These are phyloP conservation scores for Phrynosoma blainvillii DNA, from an alignment of 2,113 vertebrate genomes.

Conservation along the genomic window DNA sequence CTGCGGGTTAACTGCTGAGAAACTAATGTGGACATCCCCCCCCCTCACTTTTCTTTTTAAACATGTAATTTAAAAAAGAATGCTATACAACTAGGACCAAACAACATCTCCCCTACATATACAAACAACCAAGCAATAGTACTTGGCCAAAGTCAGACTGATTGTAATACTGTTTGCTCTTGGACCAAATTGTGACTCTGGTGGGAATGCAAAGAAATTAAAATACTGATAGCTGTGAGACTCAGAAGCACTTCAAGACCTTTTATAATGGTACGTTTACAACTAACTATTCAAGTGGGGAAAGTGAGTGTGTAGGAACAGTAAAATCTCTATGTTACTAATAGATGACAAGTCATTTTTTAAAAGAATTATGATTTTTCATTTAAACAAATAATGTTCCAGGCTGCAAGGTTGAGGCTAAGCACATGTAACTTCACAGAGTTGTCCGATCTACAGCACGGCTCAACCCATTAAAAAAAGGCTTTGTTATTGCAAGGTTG, in stretches of 20 bases:
- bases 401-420: too few relatives aligned
- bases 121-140: neutral
- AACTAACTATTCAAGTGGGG: neutral
- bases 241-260: neutral
- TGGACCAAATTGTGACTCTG: neutral
- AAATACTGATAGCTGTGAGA: neutral
- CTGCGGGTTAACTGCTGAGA: constrained; percentile 24
- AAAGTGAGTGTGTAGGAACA: neutral
- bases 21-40: neutral
- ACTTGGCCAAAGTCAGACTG: too few relatives aligned
- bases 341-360: too few relatives aligned
- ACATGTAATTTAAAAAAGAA: constrained; percentile 23
- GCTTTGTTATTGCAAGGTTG: too few relatives aligned
- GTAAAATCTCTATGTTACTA: neutral
- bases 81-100: accelerated
- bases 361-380: too few relatives aligned
- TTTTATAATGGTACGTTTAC: neutral
- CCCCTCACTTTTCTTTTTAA: neutral
- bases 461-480: too few relatives aligned
- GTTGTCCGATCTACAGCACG: too few relatives aligned
- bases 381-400: too few relatives aligned
- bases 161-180: neutral
- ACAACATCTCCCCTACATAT: neutral
- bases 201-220: neutral
- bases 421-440: too few relatives aligned